These are phyloP conservation scores for Drosophila lacicola DNA, from an alignment of 2,888 invertebrate genomes.

Conservation along the genomic window DNA sequence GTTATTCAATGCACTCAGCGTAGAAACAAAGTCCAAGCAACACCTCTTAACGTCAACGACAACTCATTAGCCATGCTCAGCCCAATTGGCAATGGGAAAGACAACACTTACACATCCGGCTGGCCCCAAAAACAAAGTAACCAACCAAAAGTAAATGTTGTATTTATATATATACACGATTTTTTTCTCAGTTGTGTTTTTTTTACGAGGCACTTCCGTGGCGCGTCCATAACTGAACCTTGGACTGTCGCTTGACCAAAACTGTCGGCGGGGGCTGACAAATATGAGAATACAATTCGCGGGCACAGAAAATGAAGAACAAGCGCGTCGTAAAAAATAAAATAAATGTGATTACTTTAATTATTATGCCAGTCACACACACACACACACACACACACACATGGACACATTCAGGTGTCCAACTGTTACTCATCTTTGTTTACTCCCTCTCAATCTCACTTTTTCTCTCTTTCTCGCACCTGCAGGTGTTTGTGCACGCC, in stretches of 20 bases:
- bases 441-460: background rate
- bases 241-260: conserved; percentile 51
- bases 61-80: conserved; percentile 68
- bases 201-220: conserved; percentile 56
- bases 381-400: conserved; percentile 21
- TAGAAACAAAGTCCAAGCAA: conserved; percentile 47
- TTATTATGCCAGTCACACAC: conserved; percentile 72
- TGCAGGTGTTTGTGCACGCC: conserved; percentile 91
- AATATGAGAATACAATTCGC: conserved; percentile 38
- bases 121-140: conserved; percentile 32
- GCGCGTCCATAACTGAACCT: conserved; percentile 48
- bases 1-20: conserved; percentile 40
- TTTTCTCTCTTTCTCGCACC: conserved; percentile 2
- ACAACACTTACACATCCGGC: conserved; percentile 74
- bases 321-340: conserved; percentile 38
- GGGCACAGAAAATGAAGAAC: conserved; percentile 3
- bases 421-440: conserved; percentile 46
- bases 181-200: conserved; percentile 8
- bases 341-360: conserved; percentile 70
- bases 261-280: conserved; percentile 40
- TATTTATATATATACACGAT: conserved; percentile 1
- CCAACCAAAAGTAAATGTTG: conserved; percentile 40
- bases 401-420: conserved; percentile 11
- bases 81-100: conserved; percentile 50
- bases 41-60: conserved; percentile 49